A percentile compares a stretch with the other conserved stretches of the same genome.
Evolutionary conservation across 2,113 vertebrate genomes (phyloP).

Genomic region (Mugil cephalus): DNA sequence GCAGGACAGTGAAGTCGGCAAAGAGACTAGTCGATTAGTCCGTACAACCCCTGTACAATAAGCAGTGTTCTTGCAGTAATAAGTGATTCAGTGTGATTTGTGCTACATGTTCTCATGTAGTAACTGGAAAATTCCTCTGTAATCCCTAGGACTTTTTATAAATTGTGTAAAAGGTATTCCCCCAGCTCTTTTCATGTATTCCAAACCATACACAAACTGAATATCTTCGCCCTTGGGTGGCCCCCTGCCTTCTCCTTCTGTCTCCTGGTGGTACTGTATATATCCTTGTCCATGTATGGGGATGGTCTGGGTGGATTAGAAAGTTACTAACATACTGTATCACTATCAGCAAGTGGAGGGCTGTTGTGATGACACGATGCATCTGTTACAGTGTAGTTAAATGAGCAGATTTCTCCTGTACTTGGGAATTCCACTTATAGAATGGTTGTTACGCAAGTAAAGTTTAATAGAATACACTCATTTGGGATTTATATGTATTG

Average conservation of each 20-base stretch:
- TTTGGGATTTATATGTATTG: no score
- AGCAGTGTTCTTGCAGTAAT: neutral
- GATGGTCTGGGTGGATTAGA: conserved; percentile 35
- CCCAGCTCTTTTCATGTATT: neutral
- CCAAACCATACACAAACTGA: conserved; percentile 15
- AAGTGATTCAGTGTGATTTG: conserved; percentile 14
- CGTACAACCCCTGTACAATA: no score
- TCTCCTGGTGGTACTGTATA: conserved; percentile 30
- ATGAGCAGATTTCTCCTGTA: neutral
- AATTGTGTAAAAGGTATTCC: conserved; percentile 30
- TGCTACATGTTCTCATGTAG: neutral
- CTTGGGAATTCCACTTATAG: no score
- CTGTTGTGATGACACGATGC: conserved; percentile 29
- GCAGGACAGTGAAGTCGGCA: no score
- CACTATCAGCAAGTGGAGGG: conserved; percentile 27
- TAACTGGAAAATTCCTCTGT: conserved; percentile 20
- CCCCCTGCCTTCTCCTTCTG: conserved; percentile 10
- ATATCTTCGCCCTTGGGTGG: neutral
- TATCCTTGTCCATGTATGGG: neutral
- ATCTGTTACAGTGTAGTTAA: conserved; percentile 22
- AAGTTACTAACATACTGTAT: conserved; percentile 5
- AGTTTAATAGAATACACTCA: no score
- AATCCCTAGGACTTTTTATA: neutral
- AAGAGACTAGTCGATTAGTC: no score
- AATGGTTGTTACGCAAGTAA: no score